These are phyloP conservation scores for Drosophila sulfurigaster DNA, from an alignment of 1,140 invertebrate species.

Conservation along the genomic window DNA sequence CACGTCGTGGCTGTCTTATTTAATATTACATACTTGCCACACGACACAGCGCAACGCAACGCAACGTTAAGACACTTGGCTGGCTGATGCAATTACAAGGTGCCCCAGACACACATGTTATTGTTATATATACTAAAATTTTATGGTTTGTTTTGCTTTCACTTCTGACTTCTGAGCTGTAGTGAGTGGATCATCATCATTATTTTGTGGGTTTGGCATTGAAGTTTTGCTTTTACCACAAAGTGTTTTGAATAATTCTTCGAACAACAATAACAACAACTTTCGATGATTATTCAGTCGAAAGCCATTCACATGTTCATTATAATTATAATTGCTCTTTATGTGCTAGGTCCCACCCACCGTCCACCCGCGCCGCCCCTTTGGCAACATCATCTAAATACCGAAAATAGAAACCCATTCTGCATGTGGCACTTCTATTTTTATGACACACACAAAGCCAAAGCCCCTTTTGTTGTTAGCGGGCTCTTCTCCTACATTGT, in stretches of 20 bases:
- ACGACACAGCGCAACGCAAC: constrained; percentile 1
- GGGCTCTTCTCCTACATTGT: not conserved
- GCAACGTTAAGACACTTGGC: constrained; percentile 6
- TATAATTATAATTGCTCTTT: constrained; percentile 23
- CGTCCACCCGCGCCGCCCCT: not conserved
- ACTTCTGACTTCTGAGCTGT: constrained; percentile 8
- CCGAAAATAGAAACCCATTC: constrained; percentile 33
- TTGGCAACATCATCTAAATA: not conserved
- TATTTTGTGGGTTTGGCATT: too few species aligned
- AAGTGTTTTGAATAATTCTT: not conserved
- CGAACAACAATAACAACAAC: too few species aligned
- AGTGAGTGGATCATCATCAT: too few species aligned
- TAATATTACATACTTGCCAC: constrained; percentile 46
- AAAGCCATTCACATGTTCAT: constrained; percentile 5
- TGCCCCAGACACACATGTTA: constrained; percentile 12
- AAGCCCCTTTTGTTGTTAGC: not conserved
- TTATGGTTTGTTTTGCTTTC: constrained; percentile 17
- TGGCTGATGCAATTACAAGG: constrained; percentile 42
- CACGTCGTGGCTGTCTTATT: constrained; percentile 50
- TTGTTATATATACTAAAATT: constrained; percentile 22
- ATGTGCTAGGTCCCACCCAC: too few species aligned
- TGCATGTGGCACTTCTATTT: constrained; percentile 41
- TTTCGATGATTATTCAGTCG: constrained; percentile 13
- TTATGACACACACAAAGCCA: constrained; percentile 12
- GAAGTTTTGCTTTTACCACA: not conserved